A percentile compares a stretch with the other conserved stretches of the same genome.
Conservation (phyloP, 2,113 vertebrate genomes). For the Macquaria ambigua region DNA sequence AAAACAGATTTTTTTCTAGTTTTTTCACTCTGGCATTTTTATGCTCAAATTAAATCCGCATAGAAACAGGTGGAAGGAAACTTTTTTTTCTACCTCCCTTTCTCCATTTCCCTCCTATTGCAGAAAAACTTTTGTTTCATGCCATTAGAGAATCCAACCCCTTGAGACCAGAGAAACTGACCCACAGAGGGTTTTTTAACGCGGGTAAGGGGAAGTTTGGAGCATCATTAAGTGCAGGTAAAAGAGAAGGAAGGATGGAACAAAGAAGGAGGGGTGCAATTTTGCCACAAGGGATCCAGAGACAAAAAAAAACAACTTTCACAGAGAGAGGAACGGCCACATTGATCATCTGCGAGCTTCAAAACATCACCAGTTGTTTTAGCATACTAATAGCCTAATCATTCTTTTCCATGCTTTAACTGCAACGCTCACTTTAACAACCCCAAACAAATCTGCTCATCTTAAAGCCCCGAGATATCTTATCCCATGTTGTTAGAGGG, state of each 20-base stretch:
- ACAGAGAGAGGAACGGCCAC: background rate
- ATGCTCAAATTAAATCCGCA: background rate
- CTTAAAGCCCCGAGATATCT: constrained; percentile 17
- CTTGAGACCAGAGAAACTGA: constrained; percentile 7
- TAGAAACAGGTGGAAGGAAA: background rate
- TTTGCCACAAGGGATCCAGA: constrained; percentile 17
- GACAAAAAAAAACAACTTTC: background rate
- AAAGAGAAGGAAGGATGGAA: constrained; percentile 7
- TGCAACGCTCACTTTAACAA: constrained; percentile 6
- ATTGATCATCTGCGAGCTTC: constrained; percentile 11
- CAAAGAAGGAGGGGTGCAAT: background rate
- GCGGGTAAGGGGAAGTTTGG: background rate
- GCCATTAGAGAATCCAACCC: constrained; percentile 38
- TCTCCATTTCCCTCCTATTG: background rate
- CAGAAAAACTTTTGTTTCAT: constrained; percentile 66
- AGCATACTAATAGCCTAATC: constrained; percentile 19
- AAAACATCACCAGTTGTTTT: constrained; percentile 24
- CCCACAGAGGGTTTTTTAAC: background rate
- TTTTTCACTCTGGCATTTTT: background rate
- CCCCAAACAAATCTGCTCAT: constrained; percentile 21
- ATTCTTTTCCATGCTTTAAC: constrained; percentile 25
- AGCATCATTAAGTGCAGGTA: constrained; percentile 38
- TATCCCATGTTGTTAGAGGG: constrained; percentile 24
- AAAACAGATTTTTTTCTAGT: background rate
- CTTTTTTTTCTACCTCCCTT: background rate